Conservation (phyloP, 1,140 invertebrate genomes). For the Dinothrombium tinctorium region DNA sequence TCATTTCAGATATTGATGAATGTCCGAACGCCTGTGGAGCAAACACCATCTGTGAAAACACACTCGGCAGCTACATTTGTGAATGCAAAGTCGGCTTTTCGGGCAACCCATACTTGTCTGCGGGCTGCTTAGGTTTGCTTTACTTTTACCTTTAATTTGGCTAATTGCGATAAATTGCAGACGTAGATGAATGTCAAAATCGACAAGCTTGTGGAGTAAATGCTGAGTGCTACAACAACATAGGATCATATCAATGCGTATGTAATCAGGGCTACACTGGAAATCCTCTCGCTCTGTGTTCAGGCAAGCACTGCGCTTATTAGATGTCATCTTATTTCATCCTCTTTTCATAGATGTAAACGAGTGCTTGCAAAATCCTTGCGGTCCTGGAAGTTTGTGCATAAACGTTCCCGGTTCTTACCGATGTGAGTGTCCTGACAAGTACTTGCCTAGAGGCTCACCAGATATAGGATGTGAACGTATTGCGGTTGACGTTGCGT, state of each 20-base stretch:
- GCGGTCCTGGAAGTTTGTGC: constrained; percentile 59
- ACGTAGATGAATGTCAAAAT: constrained; percentile 12
- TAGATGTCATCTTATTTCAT: neutral
- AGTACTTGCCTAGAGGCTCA: constrained; percentile 9
- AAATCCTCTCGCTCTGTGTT: constrained; percentile 29
- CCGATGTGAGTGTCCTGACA: constrained; percentile 50
- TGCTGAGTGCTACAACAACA: constrained; percentile 44
- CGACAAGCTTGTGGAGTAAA: constrained; percentile 36
- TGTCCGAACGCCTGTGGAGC: constrained; percentile 44
- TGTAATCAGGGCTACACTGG: constrained; percentile 48
- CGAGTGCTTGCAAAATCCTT: constrained; percentile 29
- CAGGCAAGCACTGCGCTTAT: constrained; percentile 20
- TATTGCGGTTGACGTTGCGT: constrained; percentile 9
- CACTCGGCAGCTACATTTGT: constrained; percentile 49
- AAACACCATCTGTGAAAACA: constrained; percentile 52
- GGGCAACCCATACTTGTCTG: constrained; percentile 36
- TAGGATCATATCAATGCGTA: constrained; percentile 37
- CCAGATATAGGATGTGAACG: constrained; percentile 12
- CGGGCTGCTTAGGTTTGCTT: neutral
- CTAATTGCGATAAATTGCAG: constrained; percentile 3
- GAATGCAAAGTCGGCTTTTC: constrained; percentile 50
- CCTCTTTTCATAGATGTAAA: constrained; percentile 13
- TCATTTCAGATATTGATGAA: constrained; percentile 55
- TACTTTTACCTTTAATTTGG: neutral
- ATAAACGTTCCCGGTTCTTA: constrained; percentile 57